Evolutionary conservation across 2,113 vertebrate species (phyloP).

Genomic region (Synchiropus splendidus): DNA sequence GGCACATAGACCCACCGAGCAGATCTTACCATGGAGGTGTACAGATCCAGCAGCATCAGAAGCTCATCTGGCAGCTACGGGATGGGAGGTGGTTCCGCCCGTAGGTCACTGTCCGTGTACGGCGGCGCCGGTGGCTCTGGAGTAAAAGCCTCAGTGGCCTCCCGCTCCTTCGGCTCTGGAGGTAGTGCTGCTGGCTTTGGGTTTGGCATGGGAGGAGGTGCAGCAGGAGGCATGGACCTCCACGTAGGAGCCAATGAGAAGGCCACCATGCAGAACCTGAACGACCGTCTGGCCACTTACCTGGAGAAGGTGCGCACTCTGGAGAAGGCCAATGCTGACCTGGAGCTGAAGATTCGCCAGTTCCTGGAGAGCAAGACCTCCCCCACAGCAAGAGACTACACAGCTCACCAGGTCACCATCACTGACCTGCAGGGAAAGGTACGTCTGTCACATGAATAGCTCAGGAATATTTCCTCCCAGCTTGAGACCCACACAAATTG

Average conservation of each 20-base stretch:
- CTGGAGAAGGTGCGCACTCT: constrained; percentile 77
- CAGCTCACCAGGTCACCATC: constrained; percentile 67
- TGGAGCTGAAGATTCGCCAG: constrained; percentile 79
- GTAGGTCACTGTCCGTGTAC: constrained; percentile 35
- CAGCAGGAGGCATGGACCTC: constrained; percentile 11
- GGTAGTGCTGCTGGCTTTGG: not conserved
- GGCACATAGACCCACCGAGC: constrained; percentile 27
- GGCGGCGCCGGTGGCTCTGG: constrained; percentile 36
- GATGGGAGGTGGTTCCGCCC: accelerated
- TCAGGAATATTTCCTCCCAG: not conserved
- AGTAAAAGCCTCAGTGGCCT: not conserved
- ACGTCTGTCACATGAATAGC: constrained; percentile 3
- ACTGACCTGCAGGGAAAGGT: constrained; percentile 80
- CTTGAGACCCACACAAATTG: too few species aligned
- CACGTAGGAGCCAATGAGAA: constrained; percentile 73
- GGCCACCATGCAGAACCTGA: constrained; percentile 88
- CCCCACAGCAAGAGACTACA: constrained; percentile 65
- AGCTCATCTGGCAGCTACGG: constrained; percentile 2
- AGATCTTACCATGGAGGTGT: constrained; percentile 16
- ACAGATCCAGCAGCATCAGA: not conserved
- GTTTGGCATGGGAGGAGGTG: not conserved
- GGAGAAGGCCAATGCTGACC: constrained; percentile 73
- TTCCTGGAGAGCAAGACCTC: constrained; percentile 77
- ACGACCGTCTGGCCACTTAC: constrained; percentile 82
- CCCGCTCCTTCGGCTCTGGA: constrained; percentile 3